A percentile compares a stretch with the other conserved stretches of the same genome.
These are phyloP conservation scores for Myxocyprinus asiaticus DNA, from an alignment of 2,113 vertebrate species.

Conservation along the genomic window DNA sequence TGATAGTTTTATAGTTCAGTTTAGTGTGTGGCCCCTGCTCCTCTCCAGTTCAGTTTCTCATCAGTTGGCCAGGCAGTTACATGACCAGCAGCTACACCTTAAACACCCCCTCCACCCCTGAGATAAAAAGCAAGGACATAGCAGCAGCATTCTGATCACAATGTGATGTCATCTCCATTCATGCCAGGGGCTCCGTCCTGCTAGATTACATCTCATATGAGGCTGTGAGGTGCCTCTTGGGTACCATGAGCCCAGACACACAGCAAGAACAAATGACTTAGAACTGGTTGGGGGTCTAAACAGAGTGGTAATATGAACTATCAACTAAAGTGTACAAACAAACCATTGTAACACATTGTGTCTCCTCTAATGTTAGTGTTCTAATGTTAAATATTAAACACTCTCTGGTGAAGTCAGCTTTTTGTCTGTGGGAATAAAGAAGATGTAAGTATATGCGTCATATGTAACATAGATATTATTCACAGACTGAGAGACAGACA, in stretches of 20 bases:
- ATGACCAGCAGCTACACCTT: not conserved
- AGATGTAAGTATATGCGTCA: not conserved
- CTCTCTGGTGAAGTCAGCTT: not conserved
- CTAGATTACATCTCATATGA: conserved; percentile 33
- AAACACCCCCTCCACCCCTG: not conserved
- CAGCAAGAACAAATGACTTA: conserved; percentile 27
- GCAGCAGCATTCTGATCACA: conserved; percentile 11
- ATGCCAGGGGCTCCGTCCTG: conserved; percentile 28
- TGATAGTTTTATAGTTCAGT: not conserved
- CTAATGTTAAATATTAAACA: not conserved
- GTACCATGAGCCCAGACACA: conserved; percentile 4
- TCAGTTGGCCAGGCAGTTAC: not conserved
- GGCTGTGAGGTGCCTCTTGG: conserved; percentile 29
- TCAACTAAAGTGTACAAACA: conserved; percentile 13
- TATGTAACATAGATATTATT: not conserved
- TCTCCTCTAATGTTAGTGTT: not conserved
- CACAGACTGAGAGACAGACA: too few species aligned
- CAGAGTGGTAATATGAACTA: conserved; percentile 21
- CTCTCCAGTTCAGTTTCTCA: conserved; percentile 20
- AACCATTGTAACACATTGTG: conserved; percentile 6
- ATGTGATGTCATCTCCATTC: conserved; percentile 10
- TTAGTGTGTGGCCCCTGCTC: not conserved
- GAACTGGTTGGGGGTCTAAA: conserved; percentile 18
- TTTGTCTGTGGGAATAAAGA: not conserved
- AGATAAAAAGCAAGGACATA: conserved; percentile 9